Evolutionary conservation across 2,113 vertebrate genomes (phyloP).

Genomic region (Labeo rohita): DNA sequence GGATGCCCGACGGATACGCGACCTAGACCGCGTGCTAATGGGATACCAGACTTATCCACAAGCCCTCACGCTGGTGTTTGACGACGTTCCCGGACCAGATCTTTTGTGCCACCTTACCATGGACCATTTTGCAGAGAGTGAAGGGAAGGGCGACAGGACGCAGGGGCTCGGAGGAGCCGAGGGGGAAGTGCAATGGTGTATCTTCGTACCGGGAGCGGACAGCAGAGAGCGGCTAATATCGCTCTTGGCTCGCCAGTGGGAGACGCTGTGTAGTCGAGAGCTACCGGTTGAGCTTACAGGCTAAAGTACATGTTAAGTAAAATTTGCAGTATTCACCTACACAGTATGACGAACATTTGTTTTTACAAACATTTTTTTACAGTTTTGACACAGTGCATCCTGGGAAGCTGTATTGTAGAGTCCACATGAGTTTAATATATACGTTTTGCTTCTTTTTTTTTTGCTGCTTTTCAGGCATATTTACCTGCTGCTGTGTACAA

Average conservation of each 20-base stretch:
- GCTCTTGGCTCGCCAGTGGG: constrained; percentile 93
- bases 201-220: constrained; percentile 93
- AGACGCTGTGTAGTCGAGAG: constrained; percentile 90
- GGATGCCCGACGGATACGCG: constrained; percentile 89
- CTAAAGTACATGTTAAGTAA: constrained; percentile 57
- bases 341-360: neutral
- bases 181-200: constrained; percentile 91
- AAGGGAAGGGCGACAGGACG: constrained; percentile 57
- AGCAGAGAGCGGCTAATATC: constrained; percentile 93
- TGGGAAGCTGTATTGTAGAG: constrained; percentile 74
- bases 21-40: constrained; percentile 93
- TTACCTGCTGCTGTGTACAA: constrained; percentile 62
- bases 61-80: constrained; percentile 94
- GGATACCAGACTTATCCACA: constrained; percentile 95
- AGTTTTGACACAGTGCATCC: constrained; percentile 65
- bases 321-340: neutral
- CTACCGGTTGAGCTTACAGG: constrained; percentile 95
- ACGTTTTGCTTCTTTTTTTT: constrained; percentile 32
- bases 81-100: constrained; percentile 89
- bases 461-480: constrained; percentile 49
- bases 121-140: constrained; percentile 87
- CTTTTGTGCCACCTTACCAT: constrained; percentile 90
- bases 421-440: constrained; percentile 64
- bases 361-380: constrained; percentile 62
- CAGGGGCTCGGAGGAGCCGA: constrained; percentile 61